Percentiles rank a stretch among this genome's conserved stretches.
Evolutionary conservation across 1,140 invertebrate genomes (phyloP).

Genomic region (Heterodera carotae): DNA sequence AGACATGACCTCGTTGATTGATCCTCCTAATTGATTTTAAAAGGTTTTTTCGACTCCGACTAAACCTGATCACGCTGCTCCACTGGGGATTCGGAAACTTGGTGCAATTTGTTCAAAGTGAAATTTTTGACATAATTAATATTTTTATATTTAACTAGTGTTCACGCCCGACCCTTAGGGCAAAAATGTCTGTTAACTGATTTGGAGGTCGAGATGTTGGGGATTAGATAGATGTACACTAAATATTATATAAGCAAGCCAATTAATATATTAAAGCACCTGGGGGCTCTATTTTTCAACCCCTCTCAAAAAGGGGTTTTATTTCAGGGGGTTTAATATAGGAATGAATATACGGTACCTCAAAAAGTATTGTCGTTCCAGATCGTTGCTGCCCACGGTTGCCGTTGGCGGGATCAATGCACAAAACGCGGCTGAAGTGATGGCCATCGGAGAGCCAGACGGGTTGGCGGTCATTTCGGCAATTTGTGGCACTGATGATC

Average conservation of each 20-base stretch:
- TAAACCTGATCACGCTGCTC: not conserved
- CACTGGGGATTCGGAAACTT: not conserved
- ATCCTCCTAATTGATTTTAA: not conserved
- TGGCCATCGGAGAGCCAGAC: not conserved
- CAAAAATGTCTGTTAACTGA: no score
- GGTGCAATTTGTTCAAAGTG: not conserved
- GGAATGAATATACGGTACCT: no score
- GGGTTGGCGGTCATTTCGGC: conserved; percentile 10
- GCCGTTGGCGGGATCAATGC: conserved; percentile 16
- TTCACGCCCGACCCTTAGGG: no score
- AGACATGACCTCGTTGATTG: not conserved
- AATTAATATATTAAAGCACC: no score
- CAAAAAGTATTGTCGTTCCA: not conserved
- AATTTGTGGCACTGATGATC: not conserved
- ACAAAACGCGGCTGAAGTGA: not conserved
- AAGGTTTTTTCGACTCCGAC: conserved; percentile 9
- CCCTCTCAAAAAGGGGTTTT: no score
- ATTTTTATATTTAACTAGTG: no score
- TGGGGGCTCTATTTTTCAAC: no score
- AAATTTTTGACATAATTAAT: not conserved
- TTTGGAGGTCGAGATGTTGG: no score
- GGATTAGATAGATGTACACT: no score
- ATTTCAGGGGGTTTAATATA: no score
- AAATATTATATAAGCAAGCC: no score
- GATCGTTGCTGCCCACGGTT: not conserved